A percentile compares a stretch with the other conserved stretches of the same genome.
Conservation (phyloP, 2,888 invertebrate genomes). For the Sialis lutaria region DNA sequence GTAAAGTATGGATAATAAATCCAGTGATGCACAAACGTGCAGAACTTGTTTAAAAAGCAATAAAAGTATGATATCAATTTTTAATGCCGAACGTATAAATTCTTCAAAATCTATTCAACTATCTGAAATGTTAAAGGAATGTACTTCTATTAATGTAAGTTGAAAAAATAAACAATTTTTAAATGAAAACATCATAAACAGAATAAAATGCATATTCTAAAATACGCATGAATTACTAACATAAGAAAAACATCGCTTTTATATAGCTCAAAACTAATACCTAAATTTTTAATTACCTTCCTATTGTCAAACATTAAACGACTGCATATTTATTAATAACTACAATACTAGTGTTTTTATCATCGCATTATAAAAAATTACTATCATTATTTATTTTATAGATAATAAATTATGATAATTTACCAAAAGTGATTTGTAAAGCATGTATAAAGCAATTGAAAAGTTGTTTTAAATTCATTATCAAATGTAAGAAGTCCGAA, state of each 20-base stretch:
- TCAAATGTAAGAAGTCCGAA: not conserved
- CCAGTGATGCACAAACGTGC: not conserved
- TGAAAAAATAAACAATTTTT: conserved; percentile 34
- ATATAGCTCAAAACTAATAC: too few species aligned
- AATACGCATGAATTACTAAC: too few species aligned
- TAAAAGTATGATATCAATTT: conserved; percentile 1
- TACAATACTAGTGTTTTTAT: too few species aligned
- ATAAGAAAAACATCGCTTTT: too few species aligned
- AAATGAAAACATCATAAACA: too few species aligned
- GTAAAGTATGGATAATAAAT: too few species aligned
- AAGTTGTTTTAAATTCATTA: conserved; percentile 5
- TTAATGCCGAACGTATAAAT: not conserved
- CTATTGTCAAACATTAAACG: too few species aligned
- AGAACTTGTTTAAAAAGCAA: conserved; percentile 2
- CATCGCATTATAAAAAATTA: not conserved
- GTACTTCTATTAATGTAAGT: conserved; percentile 3
- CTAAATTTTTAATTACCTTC: too few species aligned
- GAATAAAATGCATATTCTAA: too few species aligned
- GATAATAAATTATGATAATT: conserved; percentile 43
- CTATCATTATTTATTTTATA: conserved; percentile 13
- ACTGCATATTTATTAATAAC: too few species aligned
- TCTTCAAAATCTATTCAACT: not conserved
- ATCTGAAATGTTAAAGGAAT: conserved; percentile 3
- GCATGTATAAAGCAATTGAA: conserved; percentile 40
- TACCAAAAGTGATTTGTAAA: conserved; percentile 53